Evolutionary conservation across 2,113 vertebrate species (phyloP).

Genomic region (Saccopteryx bilineata): DNA sequence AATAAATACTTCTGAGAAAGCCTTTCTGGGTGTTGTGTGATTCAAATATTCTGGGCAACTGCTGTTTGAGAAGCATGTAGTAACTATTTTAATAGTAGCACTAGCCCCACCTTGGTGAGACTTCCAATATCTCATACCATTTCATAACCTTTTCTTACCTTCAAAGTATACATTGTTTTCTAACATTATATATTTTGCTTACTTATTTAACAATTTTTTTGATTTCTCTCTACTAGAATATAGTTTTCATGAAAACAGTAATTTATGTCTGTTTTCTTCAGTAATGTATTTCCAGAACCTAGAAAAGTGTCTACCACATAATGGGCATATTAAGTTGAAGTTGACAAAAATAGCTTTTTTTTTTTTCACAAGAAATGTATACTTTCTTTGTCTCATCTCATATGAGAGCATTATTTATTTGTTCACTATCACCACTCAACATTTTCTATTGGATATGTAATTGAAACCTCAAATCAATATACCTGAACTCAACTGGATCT

Average conservation of each 20-base stretch:
- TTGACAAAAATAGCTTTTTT: not conserved
- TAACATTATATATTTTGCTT: not conserved
- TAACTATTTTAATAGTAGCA: not conserved
- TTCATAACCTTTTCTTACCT: not conserved
- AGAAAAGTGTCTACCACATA: not conserved
- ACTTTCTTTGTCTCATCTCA: not conserved
- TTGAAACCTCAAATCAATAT: not conserved
- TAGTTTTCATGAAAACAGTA: not conserved
- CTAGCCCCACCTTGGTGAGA: not conserved
- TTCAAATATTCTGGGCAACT: not conserved
- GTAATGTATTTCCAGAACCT: not conserved
- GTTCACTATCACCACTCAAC: not conserved
- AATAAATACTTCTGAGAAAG: not conserved
- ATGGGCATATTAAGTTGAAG: not conserved
- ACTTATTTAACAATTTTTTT: not conserved
- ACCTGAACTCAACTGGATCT: not conserved
- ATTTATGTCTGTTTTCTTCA: not conserved
- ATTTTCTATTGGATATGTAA: not conserved
- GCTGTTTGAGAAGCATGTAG: not conserved
- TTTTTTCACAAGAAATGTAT: not conserved
- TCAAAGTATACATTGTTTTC: not conserved
- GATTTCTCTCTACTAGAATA: not conserved
- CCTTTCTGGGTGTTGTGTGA: not conserved
- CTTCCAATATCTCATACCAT: not conserved
- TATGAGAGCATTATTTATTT: not conserved